phyloP scores from a whole-genome alignment of 2,888 invertebrate genomes.

The Venustoraphidia nigricollis region DNA sequence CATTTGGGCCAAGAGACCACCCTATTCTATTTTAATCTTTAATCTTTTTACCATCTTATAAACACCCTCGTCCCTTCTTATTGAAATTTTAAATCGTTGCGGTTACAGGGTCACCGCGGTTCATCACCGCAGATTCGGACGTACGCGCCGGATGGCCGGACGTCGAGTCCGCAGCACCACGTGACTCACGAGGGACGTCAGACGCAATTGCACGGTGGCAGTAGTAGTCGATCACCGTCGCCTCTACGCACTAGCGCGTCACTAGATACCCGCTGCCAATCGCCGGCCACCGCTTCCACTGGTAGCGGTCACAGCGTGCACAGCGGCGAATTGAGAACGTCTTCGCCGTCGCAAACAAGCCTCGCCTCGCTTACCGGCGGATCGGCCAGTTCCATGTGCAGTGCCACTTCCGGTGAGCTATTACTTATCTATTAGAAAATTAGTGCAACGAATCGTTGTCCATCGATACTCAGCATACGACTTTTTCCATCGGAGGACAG shows the following conservation, averaged over 20 bases:
- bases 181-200: constrained; percentile 33
- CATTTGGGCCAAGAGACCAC: no score
- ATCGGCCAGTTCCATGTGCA: constrained; percentile 26
- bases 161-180: constrained; percentile 23
- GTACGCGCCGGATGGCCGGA: constrained; percentile 65
- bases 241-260: constrained; percentile 59
- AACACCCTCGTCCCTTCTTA: no score
- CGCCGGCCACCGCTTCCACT: constrained; percentile 31
- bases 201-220: constrained; percentile 51
- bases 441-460: no score
- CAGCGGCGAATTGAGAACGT: constrained; percentile 32
- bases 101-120: constrained; percentile 51
- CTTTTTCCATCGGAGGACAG: no score
- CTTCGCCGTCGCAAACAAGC: constrained; percentile 56
- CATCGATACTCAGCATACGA: no score
- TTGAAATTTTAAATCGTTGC: not conserved
- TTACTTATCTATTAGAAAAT: no score
- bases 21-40: no score
- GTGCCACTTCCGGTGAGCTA: no score
- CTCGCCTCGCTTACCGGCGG: constrained; percentile 43
- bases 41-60: no score
- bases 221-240: constrained; percentile 55
- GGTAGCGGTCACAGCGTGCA: constrained; percentile 21
- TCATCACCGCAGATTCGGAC: constrained; percentile 74
- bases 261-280: constrained; percentile 52